phyloP scores from a whole-genome alignment of 2,113 vertebrate species.

The Solea solea region DNA sequence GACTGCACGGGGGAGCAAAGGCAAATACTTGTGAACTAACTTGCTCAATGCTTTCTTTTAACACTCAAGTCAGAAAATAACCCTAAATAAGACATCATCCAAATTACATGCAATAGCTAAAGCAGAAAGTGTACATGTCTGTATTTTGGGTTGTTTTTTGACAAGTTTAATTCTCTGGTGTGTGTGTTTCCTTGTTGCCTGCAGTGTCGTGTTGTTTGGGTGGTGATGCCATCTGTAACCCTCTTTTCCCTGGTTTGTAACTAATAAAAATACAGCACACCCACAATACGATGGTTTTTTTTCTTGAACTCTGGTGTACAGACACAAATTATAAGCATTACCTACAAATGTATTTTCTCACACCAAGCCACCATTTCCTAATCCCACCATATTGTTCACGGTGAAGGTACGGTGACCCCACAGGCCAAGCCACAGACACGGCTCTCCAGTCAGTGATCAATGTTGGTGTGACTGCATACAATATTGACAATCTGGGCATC shows the following conservation, averaged over 20 bases:
- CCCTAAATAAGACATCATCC: not conserved
- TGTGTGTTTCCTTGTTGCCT: conserved; percentile 12
- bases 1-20: conserved; percentile 60
- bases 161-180: conserved; percentile 17
- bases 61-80: conserved; percentile 39
- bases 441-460: conserved; percentile 88
- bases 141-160: conserved; percentile 30
- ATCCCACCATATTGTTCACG: conserved; percentile 42
- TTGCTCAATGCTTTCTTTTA: conserved; percentile 16
- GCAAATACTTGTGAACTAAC: conserved; percentile 50
- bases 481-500: conserved; percentile 87
- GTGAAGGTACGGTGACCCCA: conserved; percentile 88
- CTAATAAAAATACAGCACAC: conserved; percentile 58
- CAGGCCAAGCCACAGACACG: conserved; percentile 85
- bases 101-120: not conserved
- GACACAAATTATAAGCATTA: not conserved
- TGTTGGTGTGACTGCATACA: conserved; percentile 87
- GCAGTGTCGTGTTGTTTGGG: conserved; percentile 31
- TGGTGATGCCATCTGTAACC: conserved; percentile 38
- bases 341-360: not conserved
- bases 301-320: not conserved
- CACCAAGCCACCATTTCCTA: conserved; percentile 5
- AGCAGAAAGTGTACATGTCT: not conserved
- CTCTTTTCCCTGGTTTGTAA: conserved; percentile 28
- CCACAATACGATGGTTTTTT: not conserved